Base-by-base conservation (phyloP, 2,888 invertebrate genomes). In the Bruchidius siliquastri region DNA sequence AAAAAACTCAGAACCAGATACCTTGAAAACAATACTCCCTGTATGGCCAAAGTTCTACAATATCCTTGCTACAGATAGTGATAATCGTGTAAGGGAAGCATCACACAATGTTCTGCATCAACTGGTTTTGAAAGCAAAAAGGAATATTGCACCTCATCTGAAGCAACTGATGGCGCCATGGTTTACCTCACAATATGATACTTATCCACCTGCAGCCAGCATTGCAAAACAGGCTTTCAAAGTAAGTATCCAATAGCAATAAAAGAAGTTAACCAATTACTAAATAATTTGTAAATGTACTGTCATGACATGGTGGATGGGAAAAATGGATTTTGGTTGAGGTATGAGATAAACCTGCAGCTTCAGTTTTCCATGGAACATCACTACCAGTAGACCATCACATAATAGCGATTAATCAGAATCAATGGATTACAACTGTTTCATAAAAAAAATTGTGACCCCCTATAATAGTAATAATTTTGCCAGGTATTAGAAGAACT, bases 141-240 rank as follows among this genome's bases (percentile, higher is more conserved):
- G 94, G 26, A 91, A 92, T 78, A 87, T 94, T 76, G 97, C 96
- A 0, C 94, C 94, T 0, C 91, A 91, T 84, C 88, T 98, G 72
- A 93, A 93, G 81, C 91, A 90, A 83, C 84, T 97, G 75, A 91
- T 92, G 83, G 95, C 96, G 0, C 89, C 92, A 2, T 97, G 97
- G 97, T 91, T 97, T 82, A 90, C 92, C 69, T 93, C 95, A 72
- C 94, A 93, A 83, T 92, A 93, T 87, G 97, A 98, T 85, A 92
- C 92, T 18, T 94, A 96, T 87, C 92, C 94, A 67, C 96, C 96
- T 13, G 96, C 95, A 21, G 92, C 95, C 6, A 90, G 90, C 78
- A 90, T 92, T 74, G 95, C 96, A 0, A 87, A 85, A 66, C 86
- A 88, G 78, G 90, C 93, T 3, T 94, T 96, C 79, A 88, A 88